Evolutionary conservation across 2,888 invertebrate genomes (phyloP).

Genomic region (Allygus modestus): DNA sequence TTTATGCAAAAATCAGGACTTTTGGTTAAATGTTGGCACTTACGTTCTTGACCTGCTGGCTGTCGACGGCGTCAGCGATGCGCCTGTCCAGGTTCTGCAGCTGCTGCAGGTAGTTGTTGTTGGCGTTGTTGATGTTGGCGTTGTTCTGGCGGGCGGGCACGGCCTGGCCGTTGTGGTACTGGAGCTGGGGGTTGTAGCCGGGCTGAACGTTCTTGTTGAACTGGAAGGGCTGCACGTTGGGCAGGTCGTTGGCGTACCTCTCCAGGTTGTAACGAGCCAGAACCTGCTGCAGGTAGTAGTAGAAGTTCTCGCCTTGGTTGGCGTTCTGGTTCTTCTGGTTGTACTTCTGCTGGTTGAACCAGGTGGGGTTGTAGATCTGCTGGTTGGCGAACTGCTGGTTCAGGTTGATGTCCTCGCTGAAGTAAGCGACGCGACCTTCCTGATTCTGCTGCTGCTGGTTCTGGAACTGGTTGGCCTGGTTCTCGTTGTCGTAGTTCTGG

Average conservation of each 20-base stretch:
- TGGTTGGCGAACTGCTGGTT: constrained; percentile 80
- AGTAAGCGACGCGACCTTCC: constrained; percentile 81
- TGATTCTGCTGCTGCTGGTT: constrained; percentile 72
- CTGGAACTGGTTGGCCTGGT: constrained; percentile 53
- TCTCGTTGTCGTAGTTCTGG: constrained; percentile 60
- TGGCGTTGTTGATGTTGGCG: constrained; percentile 74
- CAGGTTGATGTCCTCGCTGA: constrained; percentile 84
- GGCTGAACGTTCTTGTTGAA: constrained; percentile 72
- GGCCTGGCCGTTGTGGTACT: constrained; percentile 78
- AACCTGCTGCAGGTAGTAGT: constrained; percentile 82
- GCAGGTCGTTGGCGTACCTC: constrained; percentile 77
- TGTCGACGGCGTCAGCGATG: constrained; percentile 79
- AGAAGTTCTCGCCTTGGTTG: constrained; percentile 70
- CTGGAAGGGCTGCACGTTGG: constrained; percentile 75
- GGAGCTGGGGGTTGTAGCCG: constrained; percentile 80
- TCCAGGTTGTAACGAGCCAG: constrained; percentile 79
- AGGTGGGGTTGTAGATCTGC: constrained; percentile 79
- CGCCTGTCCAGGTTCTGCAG: constrained; percentile 78
- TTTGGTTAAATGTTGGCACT: background rate
- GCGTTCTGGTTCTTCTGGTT: constrained; percentile 62
- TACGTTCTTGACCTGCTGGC: constrained; percentile 52
- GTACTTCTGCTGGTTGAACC: constrained; percentile 65
- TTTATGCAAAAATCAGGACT: too few relatives aligned
- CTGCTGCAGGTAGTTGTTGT: constrained; percentile 72
- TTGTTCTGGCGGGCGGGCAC: constrained; percentile 77